Percentiles rank a stretch among this genome's conserved stretches.
Conservation (phyloP, 2,113 vertebrate genomes). For the Heliornis fulica region DNA sequence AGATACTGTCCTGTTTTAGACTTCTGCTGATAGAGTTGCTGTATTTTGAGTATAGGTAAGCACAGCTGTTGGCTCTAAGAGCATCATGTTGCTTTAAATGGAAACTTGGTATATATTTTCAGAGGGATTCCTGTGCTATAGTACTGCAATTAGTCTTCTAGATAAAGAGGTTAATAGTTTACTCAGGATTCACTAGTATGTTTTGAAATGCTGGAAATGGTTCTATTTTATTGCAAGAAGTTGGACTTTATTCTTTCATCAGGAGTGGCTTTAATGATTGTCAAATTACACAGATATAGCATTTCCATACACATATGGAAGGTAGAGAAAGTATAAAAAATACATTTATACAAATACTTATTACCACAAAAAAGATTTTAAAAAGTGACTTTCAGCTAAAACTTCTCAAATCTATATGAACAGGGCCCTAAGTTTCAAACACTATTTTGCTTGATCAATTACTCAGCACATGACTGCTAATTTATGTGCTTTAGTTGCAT, state of each 20-base stretch:
- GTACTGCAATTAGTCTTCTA: background rate
- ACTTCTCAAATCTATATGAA: background rate
- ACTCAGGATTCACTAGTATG: background rate
- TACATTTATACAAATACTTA: background rate
- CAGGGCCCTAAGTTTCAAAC: background rate
- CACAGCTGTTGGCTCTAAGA: background rate
- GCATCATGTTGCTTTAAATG: background rate
- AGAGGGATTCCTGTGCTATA: background rate
- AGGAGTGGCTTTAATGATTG: background rate
- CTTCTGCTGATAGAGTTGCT: background rate
- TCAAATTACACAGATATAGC: background rate
- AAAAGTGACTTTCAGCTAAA: background rate
- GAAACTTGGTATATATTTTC: background rate
- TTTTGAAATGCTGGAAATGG: background rate
- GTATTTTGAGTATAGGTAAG: background rate
- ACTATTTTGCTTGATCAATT: background rate
- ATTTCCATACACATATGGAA: background rate
- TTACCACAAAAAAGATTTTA: background rate
- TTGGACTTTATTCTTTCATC: slow-evolving; percentile 18
- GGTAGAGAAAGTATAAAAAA: background rate
- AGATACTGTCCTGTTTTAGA: background rate
- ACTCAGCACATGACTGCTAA: background rate
- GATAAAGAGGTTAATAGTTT: background rate
- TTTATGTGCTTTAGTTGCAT: background rate
- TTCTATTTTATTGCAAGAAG: background rate